Percentiles rank a stretch among this genome's conserved stretches.
phyloP scores from a whole-genome alignment of 2,113 vertebrate species.

The Ochotona curzoniae region DNA sequence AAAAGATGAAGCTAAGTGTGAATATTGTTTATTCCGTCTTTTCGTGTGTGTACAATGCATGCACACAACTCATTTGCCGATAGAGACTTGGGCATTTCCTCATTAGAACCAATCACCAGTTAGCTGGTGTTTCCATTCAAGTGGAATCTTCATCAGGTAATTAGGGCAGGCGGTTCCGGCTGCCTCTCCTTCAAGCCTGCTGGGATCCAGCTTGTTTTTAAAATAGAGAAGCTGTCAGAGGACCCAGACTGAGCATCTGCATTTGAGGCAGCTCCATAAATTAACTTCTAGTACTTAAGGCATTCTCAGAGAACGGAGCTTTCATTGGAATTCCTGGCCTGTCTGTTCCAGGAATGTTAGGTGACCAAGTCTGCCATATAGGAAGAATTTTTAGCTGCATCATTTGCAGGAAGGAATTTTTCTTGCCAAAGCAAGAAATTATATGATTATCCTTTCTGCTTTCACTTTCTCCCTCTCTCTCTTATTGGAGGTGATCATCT shows the following conservation, averaged over 20 bases:
- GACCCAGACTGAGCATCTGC: slow-evolving; percentile 68
- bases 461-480: too few species aligned
- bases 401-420: slow-evolving; percentile 17
- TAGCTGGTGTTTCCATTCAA: slow-evolving; percentile 50
- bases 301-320: slow-evolving; percentile 64
- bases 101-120: slow-evolving; percentile 63
- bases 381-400: slow-evolving; percentile 29
- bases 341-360: slow-evolving; percentile 69
- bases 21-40: slow-evolving; percentile 43
- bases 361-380: slow-evolving; percentile 8
- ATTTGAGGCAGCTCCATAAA: slow-evolving; percentile 77
- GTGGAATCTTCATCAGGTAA: slow-evolving; percentile 78
- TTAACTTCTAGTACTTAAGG: slow-evolving; percentile 72
- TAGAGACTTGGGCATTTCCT: slow-evolving; percentile 67
- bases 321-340: slow-evolving; percentile 70
- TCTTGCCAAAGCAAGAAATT: slow-evolving; percentile 13
- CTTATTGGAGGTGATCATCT: background rate
- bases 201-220: slow-evolving; percentile 69
- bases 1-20: slow-evolving; percentile 60
- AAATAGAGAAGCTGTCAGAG: slow-evolving; percentile 69
- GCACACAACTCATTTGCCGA: slow-evolving; percentile 44
- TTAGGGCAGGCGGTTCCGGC: slow-evolving; percentile 58
- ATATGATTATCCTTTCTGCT: background rate
- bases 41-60: slow-evolving; percentile 51
- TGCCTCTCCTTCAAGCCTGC: slow-evolving; percentile 67